Evolutionary conservation across 2,113 vertebrate genomes (phyloP), one percentile per base, ranked within the genome.

Genomic region (Gallinago jamesoni): DNA sequence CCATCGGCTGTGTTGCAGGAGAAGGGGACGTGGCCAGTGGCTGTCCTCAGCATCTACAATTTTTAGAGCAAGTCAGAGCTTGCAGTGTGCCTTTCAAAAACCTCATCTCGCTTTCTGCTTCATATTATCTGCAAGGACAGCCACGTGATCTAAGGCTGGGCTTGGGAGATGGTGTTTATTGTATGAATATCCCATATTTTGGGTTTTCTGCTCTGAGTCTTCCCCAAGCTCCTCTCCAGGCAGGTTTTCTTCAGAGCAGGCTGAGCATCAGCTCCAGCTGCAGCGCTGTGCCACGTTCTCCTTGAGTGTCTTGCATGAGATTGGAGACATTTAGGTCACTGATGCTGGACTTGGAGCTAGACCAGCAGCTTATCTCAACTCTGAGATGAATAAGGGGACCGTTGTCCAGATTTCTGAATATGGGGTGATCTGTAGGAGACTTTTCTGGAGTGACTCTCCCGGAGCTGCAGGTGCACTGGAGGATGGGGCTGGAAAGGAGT

Each of bases 391-490:
- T 27, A 53, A 14, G 33, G 57, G n/a, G 33, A 43, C 23, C n/a
- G 16, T 57, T 79, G 20, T 55, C 45, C 74, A 41, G n/a, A 45
- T 72, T 80, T 78, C 57, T 66, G 74, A 66, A 69, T 62, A 23
- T 0, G 0, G 23, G 74, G 35, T 41, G 25, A 39, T 79, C 31
- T 1, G 0, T 24, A 14, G 18, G 35, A 77, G 21, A 43, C 12
- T 45, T 67, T 43, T 59, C 37, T 52, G 18, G 22, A 80, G 13
- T n/a, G 23, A 37, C 25, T 72, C 4, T 72, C 11, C 39, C 45
- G 45, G 43, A 47, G 21, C 70, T 92, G 21, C 52, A 48, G 59
- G 15, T 75, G 50, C 22, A 28, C 30, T 80, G 53, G 55, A 78
- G 33, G 21, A 18, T 47, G 57, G 33, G 47, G 47, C 75, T 94